Base-by-base conservation (phyloP, 2,888 invertebrate species). In the Chymomyza procnemis region DNA sequence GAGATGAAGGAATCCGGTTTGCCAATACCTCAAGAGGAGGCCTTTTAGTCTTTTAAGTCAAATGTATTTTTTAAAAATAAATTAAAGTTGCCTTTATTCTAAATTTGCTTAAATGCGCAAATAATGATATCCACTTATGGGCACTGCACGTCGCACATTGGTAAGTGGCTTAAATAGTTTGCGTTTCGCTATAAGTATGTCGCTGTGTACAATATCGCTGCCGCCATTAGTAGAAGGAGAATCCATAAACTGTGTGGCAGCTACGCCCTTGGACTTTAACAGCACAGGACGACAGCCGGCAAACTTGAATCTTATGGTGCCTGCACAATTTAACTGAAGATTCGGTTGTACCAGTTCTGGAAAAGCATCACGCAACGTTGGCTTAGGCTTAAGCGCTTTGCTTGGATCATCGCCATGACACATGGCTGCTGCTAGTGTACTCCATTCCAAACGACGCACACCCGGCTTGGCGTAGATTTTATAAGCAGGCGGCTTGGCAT, bases 221-320 rank as follows among this genome's bases (percentile, higher is more conserved):
- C 66, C 74, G 0, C 85, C 82, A 21, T 81, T 78, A 3, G 77
- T 71, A 0, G 82, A 61, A 0, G 78, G 82, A 4, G 80, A 78
- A 16, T 76, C 73, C 64, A 69, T 54, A 3, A 71, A 57, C 0
- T 72, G 66, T 1, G 66, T 19, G 1, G 69, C 56, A 0, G 64
- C 61, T 6, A 69, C 60, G 57, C 67, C 67, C 61, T 85, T 90
- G 1, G 83, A 74, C 74, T 90, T 90, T 2, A 85, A 67, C 65
- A 88, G 78, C 6, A 90, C 80, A 0, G 90, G 91, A 1, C 90
- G 84, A 55, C 90, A 89, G 16, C 90, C 90, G 3, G 90, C 83
- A 61, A 89, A 90, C 71, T 90, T 90, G 46, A 91, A 90, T n/a
- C 89, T 88, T 68, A 91, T 89, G 48, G 73, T 85, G 21, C 89